Evolutionary conservation across 2,113 vertebrate genomes (phyloP), one percentile per base, ranked within the genome.

Genomic region (Ictidomys tridecemlineatus): DNA sequence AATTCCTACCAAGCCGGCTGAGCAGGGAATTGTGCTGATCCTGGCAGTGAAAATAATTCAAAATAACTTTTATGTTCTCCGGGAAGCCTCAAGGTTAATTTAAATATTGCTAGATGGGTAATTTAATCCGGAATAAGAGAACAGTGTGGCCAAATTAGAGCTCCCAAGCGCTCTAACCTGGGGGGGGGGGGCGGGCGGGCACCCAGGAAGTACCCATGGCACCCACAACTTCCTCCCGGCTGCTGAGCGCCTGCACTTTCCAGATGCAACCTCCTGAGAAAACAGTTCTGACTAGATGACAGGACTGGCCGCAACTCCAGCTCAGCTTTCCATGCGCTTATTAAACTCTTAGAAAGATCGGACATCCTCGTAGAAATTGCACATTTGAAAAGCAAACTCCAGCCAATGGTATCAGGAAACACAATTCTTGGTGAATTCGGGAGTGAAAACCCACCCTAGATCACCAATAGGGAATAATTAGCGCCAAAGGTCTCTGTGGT

Each of bases 81-180:
- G 97, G 98, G 98, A 98, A 98, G 97, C 97, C 98, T 98, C 97
- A 83, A 97, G 97, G 98, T 98, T 98, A 97, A 98, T 99, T 98
- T 99, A 97, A 98, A 98, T 99, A 98, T 97, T 98, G 98, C 98
- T 98, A 98, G 98, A 98, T 96, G 96, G 98, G 97, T 97, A 96
- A 96, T 98, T 98, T 98, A 98, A 98, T 98, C 98, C 96, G 18
- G 97, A 94, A 96, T 97, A 97, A 97, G 98, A 98, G 96, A 98
- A 98, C 78, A 98, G 95, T 0, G 0, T 98, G 97, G 95, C 98
- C 97, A 98, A 98, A 98, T 98, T 97, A 98, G 98, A 98, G 97
- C 95, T 93, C 85, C 98, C 95, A 78, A 83, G 95, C 88, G 89
- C 96, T 97, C 94, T 91, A 97, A 98, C 89, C 88, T 94, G 88